These are phyloP conservation scores for Salminus brasiliensis DNA, from an alignment of 2,113 vertebrate species.

Conservation along the genomic window DNA sequence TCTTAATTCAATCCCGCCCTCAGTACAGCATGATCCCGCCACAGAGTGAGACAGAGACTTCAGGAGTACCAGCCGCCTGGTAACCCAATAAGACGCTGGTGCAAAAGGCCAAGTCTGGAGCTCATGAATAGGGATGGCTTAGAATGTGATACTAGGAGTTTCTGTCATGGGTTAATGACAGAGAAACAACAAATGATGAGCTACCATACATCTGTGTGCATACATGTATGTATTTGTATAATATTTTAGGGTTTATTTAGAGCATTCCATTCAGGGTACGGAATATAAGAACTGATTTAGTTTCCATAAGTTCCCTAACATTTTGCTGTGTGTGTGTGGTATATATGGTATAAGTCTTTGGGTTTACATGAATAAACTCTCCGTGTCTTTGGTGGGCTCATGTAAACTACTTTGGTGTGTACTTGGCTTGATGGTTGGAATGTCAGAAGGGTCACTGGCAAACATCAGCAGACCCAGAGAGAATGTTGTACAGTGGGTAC, in stretches of 20 bases:
- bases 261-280: too few relatives aligned
- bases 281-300: too few relatives aligned
- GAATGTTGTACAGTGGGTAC: neutral
- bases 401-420: neutral
- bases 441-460: neutral
- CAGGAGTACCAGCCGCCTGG: neutral
- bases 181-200: neutral
- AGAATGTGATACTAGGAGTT: constrained; percentile 17
- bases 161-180: neutral
- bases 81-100: constrained; percentile 34
- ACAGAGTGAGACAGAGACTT: neutral
- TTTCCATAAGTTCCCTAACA: too few relatives aligned
- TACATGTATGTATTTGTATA: neutral
- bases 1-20: constrained; percentile 36
- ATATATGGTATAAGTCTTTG: too few relatives aligned
- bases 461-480: neutral
- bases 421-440: neutral
- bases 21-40: constrained; percentile 33
- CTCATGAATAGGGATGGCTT: constrained; percentile 7
- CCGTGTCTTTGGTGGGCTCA: neutral
- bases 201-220: neutral
- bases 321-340: neutral
- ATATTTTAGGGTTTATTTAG: too few relatives aligned
- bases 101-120: constrained; percentile 26
- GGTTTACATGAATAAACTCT: neutral